These are phyloP conservation scores for Adoxophyes honmai DNA, from an alignment of 1,140 invertebrate genomes.

Conservation along the genomic window DNA sequence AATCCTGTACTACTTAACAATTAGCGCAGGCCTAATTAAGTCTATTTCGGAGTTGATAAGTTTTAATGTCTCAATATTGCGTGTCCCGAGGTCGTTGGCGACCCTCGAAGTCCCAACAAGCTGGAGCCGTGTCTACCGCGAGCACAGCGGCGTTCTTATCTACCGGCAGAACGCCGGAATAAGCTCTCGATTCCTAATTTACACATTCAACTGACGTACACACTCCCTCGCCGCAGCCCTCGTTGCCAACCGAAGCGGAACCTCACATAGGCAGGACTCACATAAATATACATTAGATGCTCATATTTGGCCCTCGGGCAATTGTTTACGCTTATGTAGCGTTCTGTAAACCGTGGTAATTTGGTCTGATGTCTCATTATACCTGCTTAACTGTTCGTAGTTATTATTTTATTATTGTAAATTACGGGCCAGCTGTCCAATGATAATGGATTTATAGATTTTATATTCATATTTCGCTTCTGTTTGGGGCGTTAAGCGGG, in stretches of 20 bases:
- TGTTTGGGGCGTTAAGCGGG: conserved; percentile 34
- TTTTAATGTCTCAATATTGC: conserved; percentile 53
- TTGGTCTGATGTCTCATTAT: conserved; percentile 54
- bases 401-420: conserved; percentile 60
- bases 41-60: conserved; percentile 50
- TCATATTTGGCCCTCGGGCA: conserved; percentile 28
- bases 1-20: conserved; percentile 50
- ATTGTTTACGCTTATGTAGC: conserved; percentile 29
- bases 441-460: conserved; percentile 48
- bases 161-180: conserved; percentile 12
- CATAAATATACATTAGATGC: conserved; percentile 32
- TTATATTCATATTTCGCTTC: conserved; percentile 54
- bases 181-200: conserved; percentile 21
- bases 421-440: conserved; percentile 44
- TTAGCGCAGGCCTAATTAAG: conserved; percentile 61
- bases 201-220: conserved; percentile 19
- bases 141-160: conserved; percentile 4
- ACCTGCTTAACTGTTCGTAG: conserved; percentile 46
- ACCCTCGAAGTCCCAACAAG: conserved; percentile 1
- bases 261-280: conserved; percentile 32
- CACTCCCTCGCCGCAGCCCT: conserved; percentile 32
- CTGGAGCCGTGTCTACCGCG: conserved; percentile 4
- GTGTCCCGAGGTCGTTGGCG: conserved; percentile 38
- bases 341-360: conserved; percentile 41
- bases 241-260: conserved; percentile 37